Conservation (phyloP, 2,113 vertebrate species). For the Ceyx melanurus region DNA sequence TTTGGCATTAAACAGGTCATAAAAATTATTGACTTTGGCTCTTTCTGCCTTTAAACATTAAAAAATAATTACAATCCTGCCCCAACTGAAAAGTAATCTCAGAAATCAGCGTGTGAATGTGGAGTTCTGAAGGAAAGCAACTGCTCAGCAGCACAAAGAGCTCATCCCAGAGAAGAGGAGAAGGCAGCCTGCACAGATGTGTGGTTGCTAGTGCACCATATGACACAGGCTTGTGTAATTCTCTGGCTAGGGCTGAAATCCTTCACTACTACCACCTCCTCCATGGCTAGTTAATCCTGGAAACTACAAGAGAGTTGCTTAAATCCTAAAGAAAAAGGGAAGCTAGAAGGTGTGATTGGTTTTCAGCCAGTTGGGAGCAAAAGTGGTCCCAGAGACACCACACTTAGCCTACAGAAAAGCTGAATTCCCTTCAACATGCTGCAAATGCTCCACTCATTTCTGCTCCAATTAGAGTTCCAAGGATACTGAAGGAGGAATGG, state of each 20-base stretch:
- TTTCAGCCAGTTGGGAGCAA: background rate
- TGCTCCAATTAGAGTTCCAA: background rate
- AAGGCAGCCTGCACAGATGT: background rate
- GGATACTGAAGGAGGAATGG: background rate
- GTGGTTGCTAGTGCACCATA: background rate
- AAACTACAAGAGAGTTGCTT: background rate
- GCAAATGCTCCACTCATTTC: background rate
- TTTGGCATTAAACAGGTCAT: slow-evolving; percentile 51
- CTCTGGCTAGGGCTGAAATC: background rate
- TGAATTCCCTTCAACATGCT: background rate
- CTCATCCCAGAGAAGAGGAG: background rate
- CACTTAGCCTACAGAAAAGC: background rate
- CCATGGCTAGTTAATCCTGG: background rate
- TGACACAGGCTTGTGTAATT: background rate
- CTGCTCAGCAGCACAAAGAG: background rate
- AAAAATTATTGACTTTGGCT: slow-evolving; percentile 60
- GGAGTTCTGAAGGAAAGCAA: slow-evolving; percentile 3
- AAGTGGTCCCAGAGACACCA: background rate
- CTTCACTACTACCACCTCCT: background rate
- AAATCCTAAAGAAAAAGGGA: background rate
- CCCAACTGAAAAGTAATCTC: background rate
- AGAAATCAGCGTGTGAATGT: background rate
- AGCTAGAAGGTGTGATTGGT: background rate
- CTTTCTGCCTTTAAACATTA: background rate
- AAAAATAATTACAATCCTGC: slow-evolving; percentile 33